Percentiles rank a stretch among this genome's conserved stretches.
Evolutionary conservation across 2,888 invertebrate species (phyloP).

Genomic region (Melieria picta): DNA sequence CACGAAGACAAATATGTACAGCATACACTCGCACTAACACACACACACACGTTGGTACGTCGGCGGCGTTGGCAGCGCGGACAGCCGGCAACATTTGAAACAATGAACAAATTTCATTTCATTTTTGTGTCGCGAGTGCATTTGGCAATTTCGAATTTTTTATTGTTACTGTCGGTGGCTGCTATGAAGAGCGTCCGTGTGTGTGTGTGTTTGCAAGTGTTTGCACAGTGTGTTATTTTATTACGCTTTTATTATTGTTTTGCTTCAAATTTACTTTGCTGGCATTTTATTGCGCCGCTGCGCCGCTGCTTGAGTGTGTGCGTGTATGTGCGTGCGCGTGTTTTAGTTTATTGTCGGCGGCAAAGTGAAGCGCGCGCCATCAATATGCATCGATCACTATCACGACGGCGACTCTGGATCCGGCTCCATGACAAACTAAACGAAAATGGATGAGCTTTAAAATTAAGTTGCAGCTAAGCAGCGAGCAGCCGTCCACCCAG

Average conservation of each 20-base stretch:
- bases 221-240: constrained; percentile 13
- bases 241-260: constrained; percentile 22
- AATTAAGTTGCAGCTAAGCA: constrained; percentile 41
- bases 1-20: too few relatives aligned
- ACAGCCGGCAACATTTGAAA: constrained; percentile 18
- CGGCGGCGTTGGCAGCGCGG: background rate
- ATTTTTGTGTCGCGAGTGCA: constrained; percentile 18
- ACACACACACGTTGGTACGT: background rate
- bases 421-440: constrained; percentile 42
- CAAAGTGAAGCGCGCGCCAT: constrained; percentile 14
- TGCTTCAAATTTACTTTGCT: constrained; percentile 1
- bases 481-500: background rate
- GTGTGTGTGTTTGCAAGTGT: background rate
- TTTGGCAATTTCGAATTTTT: constrained; percentile 4
- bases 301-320: background rate
- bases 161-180: background rate
- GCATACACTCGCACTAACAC: background rate
- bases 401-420: constrained; percentile 15
- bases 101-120: constrained; percentile 28
- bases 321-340: constrained; percentile 15
- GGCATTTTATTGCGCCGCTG: too few relatives aligned
- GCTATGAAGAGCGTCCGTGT: background rate
- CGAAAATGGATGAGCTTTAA: constrained; percentile 58
- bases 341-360: background rate
- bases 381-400: constrained; percentile 49